A percentile compares a stretch with the other conserved stretches of the same genome.
Conservation (phyloP, 2,113 vertebrate species). For the Salvelinus alpinus region DNA sequence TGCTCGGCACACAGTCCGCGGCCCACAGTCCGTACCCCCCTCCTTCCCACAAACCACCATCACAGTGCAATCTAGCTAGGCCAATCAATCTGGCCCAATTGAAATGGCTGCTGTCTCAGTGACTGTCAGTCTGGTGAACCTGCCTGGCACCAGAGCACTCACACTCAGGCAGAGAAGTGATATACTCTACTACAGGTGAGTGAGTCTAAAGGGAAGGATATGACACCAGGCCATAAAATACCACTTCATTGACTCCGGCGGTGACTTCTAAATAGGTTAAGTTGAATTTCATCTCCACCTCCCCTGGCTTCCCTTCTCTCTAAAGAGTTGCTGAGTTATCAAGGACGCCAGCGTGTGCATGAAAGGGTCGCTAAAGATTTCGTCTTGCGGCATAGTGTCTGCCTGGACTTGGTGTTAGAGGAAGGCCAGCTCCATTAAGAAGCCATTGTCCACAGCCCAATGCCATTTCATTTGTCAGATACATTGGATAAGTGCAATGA, state of each 20-base stretch:
- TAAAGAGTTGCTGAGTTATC: constrained; percentile 32
- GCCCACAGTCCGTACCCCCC: not conserved
- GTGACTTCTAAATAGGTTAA: constrained; percentile 8
- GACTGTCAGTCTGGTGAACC: not conserved
- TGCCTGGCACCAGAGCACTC: not conserved
- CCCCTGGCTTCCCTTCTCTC: not conserved
- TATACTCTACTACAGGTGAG: not conserved
- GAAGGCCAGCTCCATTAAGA: constrained; percentile 46
- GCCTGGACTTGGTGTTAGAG: constrained; percentile 7
- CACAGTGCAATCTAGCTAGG: not conserved
- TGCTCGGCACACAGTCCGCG: not conserved
- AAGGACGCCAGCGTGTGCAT: constrained; percentile 22
- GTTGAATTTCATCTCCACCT: constrained; percentile 1
- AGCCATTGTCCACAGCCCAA: constrained; percentile 37
- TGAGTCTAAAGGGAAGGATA: not conserved
- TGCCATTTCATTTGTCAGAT: constrained; percentile 47
- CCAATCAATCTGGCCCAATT: not conserved
- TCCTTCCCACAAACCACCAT: not conserved
- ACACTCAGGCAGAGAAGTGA: not conserved
- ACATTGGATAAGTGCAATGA: constrained; percentile 38
- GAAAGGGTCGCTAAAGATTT: constrained; percentile 34
- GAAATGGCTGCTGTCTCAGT: too few species aligned
- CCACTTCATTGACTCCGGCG: constrained; percentile 5
- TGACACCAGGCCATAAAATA: not conserved
- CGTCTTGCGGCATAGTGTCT: constrained; percentile 34